Evolutionary conservation across 1,140 invertebrate genomes (phyloP), one percentile per base, ranked within the genome.

Genomic region (Prorops nasuta): DNA sequence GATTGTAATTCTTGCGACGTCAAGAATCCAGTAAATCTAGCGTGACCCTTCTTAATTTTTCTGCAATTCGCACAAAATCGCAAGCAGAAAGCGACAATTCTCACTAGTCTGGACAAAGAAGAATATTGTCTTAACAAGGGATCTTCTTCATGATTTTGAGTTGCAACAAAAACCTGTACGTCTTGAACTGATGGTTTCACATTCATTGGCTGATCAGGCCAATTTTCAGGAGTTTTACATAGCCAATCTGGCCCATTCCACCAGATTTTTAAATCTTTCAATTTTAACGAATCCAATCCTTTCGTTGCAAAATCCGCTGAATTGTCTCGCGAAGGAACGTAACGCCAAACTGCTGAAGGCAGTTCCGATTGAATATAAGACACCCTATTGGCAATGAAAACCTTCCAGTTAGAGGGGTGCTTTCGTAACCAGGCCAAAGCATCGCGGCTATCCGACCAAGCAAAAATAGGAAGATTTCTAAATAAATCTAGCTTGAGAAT

Each of bases 391-490:
- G 24, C 24, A 7, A 28, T 12, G 12, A 28, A 28, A 12, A 12
- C 12, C 6, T 6, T 28, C 24, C 12, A 28, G 24, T 28, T 12
- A 28, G 24, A n/a, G n/a, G n/a, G n/a, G n/a, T n/a, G n/a, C n/a
- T n/a, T n/a, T n/a, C n/a, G n/a, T n/a, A n/a, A n/a, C 24, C 24
- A 28, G 3, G 47, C 38, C 0, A 71, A 39, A 1, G 63, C 60
- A 2, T 66, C 58, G 7, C 54, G 52, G 3, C 61, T 70, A 47
- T 73, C 67, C 1, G 64, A 59, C 58, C 66, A 73, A 18, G 50
- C 62, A 41, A 40, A 57, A 9, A 65, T 60, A 1, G 60, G 32
- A 2, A 49, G 32, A 24, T 49, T n/a, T 38, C 18, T 18, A 3
- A 64, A 14, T 2, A 37, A 7, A 12, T 54, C n/a, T 16, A 19